Evolutionary conservation across 2,797 vertebrate genomes (phyloP).

Genomic region (Enteromius trimaculatus): DNA sequence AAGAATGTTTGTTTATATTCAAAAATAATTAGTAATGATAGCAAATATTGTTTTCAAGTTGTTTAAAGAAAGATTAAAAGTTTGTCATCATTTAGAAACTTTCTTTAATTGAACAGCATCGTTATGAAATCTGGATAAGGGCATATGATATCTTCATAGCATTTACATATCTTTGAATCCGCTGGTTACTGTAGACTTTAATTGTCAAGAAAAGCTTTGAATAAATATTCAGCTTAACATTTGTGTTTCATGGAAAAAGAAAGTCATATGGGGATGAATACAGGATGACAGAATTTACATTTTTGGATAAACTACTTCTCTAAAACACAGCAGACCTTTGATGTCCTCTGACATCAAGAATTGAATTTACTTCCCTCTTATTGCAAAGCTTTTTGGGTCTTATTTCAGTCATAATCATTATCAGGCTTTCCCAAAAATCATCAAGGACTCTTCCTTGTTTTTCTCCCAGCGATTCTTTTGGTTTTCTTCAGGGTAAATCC

Average conservation of each 20-base stretch:
- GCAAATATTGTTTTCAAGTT: neutral
- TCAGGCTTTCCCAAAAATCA: conserved; percentile 37
- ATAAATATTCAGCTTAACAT: neutral
- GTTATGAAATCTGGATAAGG: neutral
- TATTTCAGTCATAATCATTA: conserved; percentile 26
- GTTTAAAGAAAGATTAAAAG: neutral
- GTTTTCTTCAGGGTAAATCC: conserved; percentile 73
- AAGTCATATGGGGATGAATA: neutral
- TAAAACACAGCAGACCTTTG: conserved; percentile 41
- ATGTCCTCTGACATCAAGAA: conserved; percentile 22
- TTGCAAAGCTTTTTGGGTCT: conserved; percentile 15
- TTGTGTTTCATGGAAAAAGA: neutral
- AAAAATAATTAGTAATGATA: neutral
- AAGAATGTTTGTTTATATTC: neutral
- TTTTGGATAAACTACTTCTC: neutral
- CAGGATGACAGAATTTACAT: neutral
- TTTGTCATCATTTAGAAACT: neutral
- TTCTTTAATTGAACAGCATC: neutral
- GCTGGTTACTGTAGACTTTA: neutral
- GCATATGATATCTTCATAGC: neutral
- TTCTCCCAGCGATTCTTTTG: conserved; percentile 18
- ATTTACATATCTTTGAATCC: neutral
- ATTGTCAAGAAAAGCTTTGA: conserved; percentile 21
- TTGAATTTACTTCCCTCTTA: conserved; percentile 2
- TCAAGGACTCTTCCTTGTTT: conserved; percentile 23